Conservation (phyloP, 2,888 invertebrate species). For the Caprella mutica region DNA sequence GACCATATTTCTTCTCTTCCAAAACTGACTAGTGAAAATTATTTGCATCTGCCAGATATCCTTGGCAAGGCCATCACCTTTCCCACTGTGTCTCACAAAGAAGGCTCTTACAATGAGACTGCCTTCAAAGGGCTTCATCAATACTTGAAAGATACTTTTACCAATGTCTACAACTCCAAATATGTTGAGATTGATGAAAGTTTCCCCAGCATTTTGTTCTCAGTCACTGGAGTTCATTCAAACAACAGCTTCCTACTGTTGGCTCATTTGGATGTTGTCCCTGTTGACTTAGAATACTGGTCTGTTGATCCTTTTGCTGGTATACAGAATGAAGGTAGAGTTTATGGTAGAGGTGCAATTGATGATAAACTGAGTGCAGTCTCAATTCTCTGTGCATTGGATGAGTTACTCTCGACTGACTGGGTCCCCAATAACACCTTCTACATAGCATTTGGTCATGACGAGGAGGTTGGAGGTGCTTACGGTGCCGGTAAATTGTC, state of each 20-base stretch:
- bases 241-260: slow-evolving; percentile 42
- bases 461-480: slow-evolving; percentile 42
- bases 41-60: neutral
- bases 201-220: neutral
- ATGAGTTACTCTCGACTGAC: slow-evolving; percentile 40
- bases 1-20: neutral
- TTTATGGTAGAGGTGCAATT: slow-evolving; percentile 46
- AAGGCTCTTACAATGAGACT: neutral
- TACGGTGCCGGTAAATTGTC: slow-evolving; percentile 28
- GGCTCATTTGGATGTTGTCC: slow-evolving; percentile 47
- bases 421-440: slow-evolving; percentile 42
- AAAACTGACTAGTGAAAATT: neutral
- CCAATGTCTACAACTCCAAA: too few species aligned
- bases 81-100: neutral
- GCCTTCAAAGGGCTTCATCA: neutral
- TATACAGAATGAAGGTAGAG: slow-evolving; percentile 36
- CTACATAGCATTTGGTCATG: slow-evolving; percentile 46
- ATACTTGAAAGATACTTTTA: too few species aligned
- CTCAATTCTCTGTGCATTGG: slow-evolving; percentile 43
- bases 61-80: slow-evolving; percentile 7
- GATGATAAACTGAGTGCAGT: slow-evolving; percentile 45
- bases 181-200: too few species aligned
- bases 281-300: slow-evolving; percentile 39
- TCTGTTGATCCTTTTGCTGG: slow-evolving; percentile 43
- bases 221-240: too few species aligned